Base-by-base conservation (phyloP, 2,888 invertebrate species). In the Pseudococcus jackbeardsleyi region DNA sequence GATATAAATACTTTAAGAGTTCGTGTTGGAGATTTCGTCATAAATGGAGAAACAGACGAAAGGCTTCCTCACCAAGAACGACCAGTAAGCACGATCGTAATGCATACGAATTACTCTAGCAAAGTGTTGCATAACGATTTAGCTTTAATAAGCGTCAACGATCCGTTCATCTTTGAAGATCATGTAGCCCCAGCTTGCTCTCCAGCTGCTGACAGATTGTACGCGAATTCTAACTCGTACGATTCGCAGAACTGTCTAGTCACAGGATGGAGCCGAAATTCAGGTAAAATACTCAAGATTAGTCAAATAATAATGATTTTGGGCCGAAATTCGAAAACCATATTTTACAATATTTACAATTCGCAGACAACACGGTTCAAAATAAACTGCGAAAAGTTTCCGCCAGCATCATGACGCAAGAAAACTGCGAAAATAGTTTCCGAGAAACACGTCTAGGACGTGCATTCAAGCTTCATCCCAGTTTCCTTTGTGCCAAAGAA, bases 21-120 rank as follows among this genome's bases (percentile, higher is more conserved):
- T 6, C 92, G 96, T 4, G 94, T 95, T 0, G 96, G 96, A 0
- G 96, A 96, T 91, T 96, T 96, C 96, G 96, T 96, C 92, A 95
- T 96, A 0, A 95, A 96, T 91, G 95, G 95, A 0, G 92, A 92
- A 0, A 15, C 46, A 19, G 94, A 94, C 89, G 96, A 96, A 91
- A 92, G 95, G 11, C 93, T 93, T 88, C 94, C 94, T 0, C 94
- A 94, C 90, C 94, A 95, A 91, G 96, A 96, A 90, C 92, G 94
- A 54, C 89, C 91, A 0, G 94, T 94, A 0, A 89, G 91, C 11
- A 91, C 92, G 26, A 92, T 93, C 0, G 91, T 92, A 42, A 90
- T 92, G 15, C 93, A 94, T 90, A 91, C 93, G 91, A 92, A 93
- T 0, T 96, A 93, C 92, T 92, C 93, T 89, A 90, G 92, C 0